Evolutionary conservation across 2,888 invertebrate species (phyloP), one percentile per base, ranked within the genome.

Genomic region (Drosophila demipolita): DNA sequence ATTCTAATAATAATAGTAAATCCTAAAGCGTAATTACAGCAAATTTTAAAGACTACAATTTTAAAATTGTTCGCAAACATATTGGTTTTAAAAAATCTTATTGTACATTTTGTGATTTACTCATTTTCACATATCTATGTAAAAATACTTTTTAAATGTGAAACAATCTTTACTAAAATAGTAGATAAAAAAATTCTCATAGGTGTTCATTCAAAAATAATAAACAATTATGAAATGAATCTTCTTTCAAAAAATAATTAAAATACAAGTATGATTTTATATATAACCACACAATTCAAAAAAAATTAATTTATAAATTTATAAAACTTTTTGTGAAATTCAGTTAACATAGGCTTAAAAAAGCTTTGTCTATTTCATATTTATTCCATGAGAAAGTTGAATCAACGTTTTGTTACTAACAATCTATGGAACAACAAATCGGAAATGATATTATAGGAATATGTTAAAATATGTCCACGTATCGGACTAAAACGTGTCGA

Each of bases 401-500:
- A 23, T 8, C 6, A 8, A 45, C 23, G 45, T 23, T 45, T 54
- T 9, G 11, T 35, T 64, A 49, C 15, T 9, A 20, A 26, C 26
- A 29, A 55, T 12, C 52, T 15, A 4, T 26, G 17, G 15, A 40
- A 40, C 29, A 38, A 59, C 32, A 48, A 36, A 75, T 77, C 77
- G 77, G 77, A 77, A 77, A 75, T 66, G 58, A 20, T 66, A 66
- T 74, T 66, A 58, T 60, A 20, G n/a, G 15, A 15, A 45, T 23
- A 45, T 45, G 45, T 4, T 15, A 15, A 45, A 45, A 62, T 61
- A 50, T 65, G 53, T 54, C 36, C 61, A 67, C 66, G 63, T 72
- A 63, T 38, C 29, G 36, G 15, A 32, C 29, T 52, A 17, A 35
- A 57, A 68, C 86, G 86, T 86, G 86, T 64, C 53, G 20, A 40